Base-by-base conservation (phyloP, 2,888 invertebrate species). In the Mystacides longicornis region DNA sequence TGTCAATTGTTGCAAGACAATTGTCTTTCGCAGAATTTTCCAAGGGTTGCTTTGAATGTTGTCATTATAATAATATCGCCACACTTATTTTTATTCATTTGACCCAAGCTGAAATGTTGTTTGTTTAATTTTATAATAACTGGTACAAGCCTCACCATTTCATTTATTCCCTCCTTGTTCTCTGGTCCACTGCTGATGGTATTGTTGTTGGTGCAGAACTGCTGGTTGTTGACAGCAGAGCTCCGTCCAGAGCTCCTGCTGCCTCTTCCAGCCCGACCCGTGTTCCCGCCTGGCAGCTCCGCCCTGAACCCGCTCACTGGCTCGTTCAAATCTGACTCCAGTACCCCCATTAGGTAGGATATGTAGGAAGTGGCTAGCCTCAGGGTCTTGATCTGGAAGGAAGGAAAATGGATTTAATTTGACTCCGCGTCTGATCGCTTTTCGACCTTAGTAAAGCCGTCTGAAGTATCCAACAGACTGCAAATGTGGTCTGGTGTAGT, bases 331-430 rank as follows among this genome's bases (percentile, higher is more conserved):
- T 93, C 92, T 54, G 89, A 89, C 68, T 92, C 88, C 63, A 97
- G 71, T 1, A 95, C 89, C 62, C 89, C 88, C 75, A 93, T 92
- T 54, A 97, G 80, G 71, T 95, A 95, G 3, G 90, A 88, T 64
- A 94, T 94, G 73, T 94, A 95, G 0, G 89, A 88, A 1, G 93
- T 96, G 0, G 96, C 96, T 65, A 97, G 74, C 58, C 95, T 81
- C 23, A 97, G 79, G 0, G 96, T 97, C 74, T 97, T 97, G 64
- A 96, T 96, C 83, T 93, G 82, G 16, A 37, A 37, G n/a, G n/a
- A n/a, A n/a, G n/a, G n/a, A n/a, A 37, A 14, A 7, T 7, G 37
- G 37, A 37, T 37, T 37, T 37, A 37, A 37, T 37, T 37, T 37
- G 37, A 37, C 37, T 37, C 37, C 37, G 14, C 16, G 37, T 7